Evolutionary conservation across 2,113 vertebrate species (phyloP), one percentile per base, ranked within the genome.

Genomic region (Connochaetes taurinus): DNA sequence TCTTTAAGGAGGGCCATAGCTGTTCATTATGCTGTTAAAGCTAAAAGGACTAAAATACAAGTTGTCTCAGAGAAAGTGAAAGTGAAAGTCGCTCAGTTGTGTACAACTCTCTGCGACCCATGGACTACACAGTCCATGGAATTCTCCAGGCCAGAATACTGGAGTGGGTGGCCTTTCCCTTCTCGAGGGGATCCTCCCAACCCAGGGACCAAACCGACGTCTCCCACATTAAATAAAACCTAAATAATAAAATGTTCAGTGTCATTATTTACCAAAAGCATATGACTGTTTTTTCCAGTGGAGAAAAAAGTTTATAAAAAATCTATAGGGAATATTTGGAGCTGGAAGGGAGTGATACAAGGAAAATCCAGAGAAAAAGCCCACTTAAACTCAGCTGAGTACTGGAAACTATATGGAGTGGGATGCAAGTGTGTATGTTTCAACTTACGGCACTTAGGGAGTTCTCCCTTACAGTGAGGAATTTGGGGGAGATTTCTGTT

Each of bases 41-140:
- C 19, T 64, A 45, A 96, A 96, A 94, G 6, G 1, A 17, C 15
- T 94, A 88, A 89, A 96, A 80, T 47, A 76, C 14, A 95, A 27
- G 53, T 97, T 94, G n/a, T 91, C 50, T 93, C 50, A 14, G 47
- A 96, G 53, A 96, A 95, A 78, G 16, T 93, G 40, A 64, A 96
- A 78, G 13, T 82, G 40, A 64, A 64, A 64, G 62, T 64, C 3
- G 0, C 15, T 64, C 67, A 71, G 19, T 36, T 23, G 10, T 40
- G 19, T 71, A n/a, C n/a, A 3, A 6, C n/a, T 40, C 2, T 71
- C n/a, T 71, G 67, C 0, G 1, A 71, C n/a, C 67, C n/a, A 17
- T n/a, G 62, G 62, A 64, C 62, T 64, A 17, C 31, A 64, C 33
- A 17, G 31, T n/a, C 62, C 62, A n/a, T 71, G 67, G 67, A 36